Base-by-base conservation (phyloP, 1,140 invertebrate species). In the Coboldia fuscipes region DNA sequence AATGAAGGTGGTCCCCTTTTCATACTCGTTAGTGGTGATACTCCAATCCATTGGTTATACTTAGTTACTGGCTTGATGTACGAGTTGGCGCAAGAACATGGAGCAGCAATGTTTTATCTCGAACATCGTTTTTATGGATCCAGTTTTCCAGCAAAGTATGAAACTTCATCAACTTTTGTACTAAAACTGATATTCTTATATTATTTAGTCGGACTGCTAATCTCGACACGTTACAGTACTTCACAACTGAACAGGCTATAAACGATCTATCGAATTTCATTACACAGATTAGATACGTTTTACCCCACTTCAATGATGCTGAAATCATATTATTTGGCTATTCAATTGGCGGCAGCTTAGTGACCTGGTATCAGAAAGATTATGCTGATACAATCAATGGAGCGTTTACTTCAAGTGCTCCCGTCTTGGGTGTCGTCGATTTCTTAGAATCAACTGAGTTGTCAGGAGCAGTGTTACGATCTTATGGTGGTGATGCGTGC, bases 121-220 rank as follows among this genome's bases (percentile, higher is more conserved):
- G 81, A 86, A 47, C 81, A 86, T 54, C 65, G 82, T 38, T 86
- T 66, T 51, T 86, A 85, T 51, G 81, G 82, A 19, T 51, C 75
- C 44, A 83, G 76, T 51, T 65, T 62, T 39, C 82, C 81, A 0
- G 65, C 70, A 16, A 39, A 40, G 71, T 75, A 59, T 47, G 61
- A 19, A 23, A 7, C n/a, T n/a, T 8, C 7, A 8, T 7, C 23
- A 8, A 8, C 23, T n/a, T n/a, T 24, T n/a, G 7, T 24, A 8
- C 23, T 24, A 8, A n/a, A 7, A 24, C 7, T 8, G 23, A 24
- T 24, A n/a, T n/a, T 24, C n/a, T n/a, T n/a, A 24, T 24, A n/a
- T n/a, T n/a, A n/a, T n/a, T n/a, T n/a, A n/a, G n/a, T n/a, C n/a
- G n/a, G n/a, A n/a, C n/a, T n/a, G n/a, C n/a, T n/a, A n/a, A n/a